Evolutionary conservation across 2,888 invertebrate species (phyloP).

Genomic region (Luffia ferchaultella): DNA sequence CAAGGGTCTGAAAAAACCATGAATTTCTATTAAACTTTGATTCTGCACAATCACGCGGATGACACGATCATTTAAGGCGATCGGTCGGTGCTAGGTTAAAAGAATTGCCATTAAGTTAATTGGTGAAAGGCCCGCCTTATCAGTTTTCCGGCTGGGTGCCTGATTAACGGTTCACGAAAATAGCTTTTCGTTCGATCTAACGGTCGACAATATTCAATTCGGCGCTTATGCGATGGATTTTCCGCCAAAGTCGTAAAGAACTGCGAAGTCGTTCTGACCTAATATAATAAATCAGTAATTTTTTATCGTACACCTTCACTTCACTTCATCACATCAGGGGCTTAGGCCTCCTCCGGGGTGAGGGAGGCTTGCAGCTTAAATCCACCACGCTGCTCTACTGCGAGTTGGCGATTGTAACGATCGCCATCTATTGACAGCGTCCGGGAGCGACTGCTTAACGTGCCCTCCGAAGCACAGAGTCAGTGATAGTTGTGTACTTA

Average conservation of each 20-base stretch:
- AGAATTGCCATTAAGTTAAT: constrained; percentile 59
- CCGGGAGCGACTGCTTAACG: too few species aligned
- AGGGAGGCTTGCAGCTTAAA: too few species aligned
- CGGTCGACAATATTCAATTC: constrained; percentile 9
- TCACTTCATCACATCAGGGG: too few species aligned
- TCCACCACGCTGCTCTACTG: too few species aligned
- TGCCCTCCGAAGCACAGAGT: too few species aligned
- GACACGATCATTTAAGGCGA: constrained; percentile 24
- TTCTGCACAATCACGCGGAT: constrained; percentile 8
- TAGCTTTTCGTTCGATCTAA: constrained; percentile 35
- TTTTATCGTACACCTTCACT: too few species aligned
- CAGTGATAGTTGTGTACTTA: too few species aligned
- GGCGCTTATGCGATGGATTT: background rate
- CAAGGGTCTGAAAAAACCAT: background rate
- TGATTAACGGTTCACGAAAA: constrained; percentile 59
- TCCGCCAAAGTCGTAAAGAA: background rate
- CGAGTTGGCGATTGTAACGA: too few species aligned
- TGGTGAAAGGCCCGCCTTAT: constrained; percentile 51
- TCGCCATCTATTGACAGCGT: too few species aligned
- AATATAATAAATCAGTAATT: background rate
- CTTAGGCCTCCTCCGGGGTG: too few species aligned
- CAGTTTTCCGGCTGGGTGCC: constrained; percentile 49
- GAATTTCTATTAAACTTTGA: background rate
- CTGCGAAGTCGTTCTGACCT: background rate
- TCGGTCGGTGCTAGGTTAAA: constrained; percentile 34